Evolutionary conservation across 2,888 invertebrate species (phyloP).

Genomic region (Heliconius erato): DNA sequence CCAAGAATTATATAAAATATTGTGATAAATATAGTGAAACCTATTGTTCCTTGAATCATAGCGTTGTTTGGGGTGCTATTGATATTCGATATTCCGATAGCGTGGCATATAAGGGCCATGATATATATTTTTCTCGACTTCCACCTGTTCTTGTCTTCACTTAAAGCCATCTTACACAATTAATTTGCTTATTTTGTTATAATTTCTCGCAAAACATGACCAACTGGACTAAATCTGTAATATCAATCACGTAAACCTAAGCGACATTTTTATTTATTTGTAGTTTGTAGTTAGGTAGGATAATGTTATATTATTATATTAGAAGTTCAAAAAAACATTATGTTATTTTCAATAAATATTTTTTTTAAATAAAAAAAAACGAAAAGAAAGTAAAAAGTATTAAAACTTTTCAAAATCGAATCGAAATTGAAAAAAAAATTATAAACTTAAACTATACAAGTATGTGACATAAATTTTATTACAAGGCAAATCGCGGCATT

Average conservation of each 20-base stretch:
- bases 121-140: conserved; percentile 56
- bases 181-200: conserved; percentile 26
- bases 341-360: too few relatives aligned
- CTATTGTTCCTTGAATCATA: conserved; percentile 62
- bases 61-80: conserved; percentile 61
- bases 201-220: conserved; percentile 2
- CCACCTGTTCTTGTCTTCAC: conserved; percentile 36
- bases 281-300: too few relatives aligned
- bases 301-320: too few relatives aligned
- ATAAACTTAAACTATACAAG: too few relatives aligned
- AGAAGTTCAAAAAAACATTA: too few relatives aligned
- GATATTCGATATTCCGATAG: conserved; percentile 61
- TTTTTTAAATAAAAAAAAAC: too few relatives aligned
- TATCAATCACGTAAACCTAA: background rate
- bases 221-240: background rate
- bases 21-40: conserved; percentile 60
- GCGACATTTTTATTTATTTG: background rate
- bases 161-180: background rate
- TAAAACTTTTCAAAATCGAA: too few relatives aligned
- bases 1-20: conserved; percentile 64
- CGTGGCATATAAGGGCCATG: conserved; percentile 63
- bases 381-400: too few relatives aligned
- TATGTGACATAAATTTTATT: too few relatives aligned
- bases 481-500: too few relatives aligned
- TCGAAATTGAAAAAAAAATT: too few relatives aligned